Evolutionary conservation across 2,113 vertebrate genomes (phyloP).

Genomic region (Arvicanthis niloticus): DNA sequence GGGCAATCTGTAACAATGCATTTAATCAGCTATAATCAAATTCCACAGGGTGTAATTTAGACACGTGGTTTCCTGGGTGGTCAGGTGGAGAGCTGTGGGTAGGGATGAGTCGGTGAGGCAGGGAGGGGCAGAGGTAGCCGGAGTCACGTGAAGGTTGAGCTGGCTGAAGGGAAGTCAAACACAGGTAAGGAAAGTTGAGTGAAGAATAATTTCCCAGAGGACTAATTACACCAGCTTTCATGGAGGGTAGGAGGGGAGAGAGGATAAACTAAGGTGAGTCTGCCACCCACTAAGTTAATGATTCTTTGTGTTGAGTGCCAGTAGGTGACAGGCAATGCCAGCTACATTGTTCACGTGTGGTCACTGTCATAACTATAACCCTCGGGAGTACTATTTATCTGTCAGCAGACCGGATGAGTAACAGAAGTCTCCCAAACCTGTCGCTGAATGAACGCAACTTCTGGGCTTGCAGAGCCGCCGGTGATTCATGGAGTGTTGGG

Average conservation of each 20-base stretch:
- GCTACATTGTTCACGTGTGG: background rate
- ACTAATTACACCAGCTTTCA: slow-evolving; percentile 21
- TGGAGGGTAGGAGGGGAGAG: background rate
- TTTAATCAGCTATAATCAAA: slow-evolving; percentile 63
- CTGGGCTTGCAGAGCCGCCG: background rate
- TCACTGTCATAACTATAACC: slow-evolving; percentile 59
- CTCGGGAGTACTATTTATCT: slow-evolving; percentile 19
- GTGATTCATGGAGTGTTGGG: slow-evolving; percentile 9
- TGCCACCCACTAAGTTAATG: slow-evolving; percentile 36
- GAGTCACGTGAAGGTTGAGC: background rate
- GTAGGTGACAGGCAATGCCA: background rate
- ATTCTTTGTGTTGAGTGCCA: slow-evolving; percentile 34
- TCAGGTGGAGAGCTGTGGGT: background rate
- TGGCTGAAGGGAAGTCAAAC: slow-evolving; percentile 15
- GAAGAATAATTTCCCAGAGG: slow-evolving; percentile 25
- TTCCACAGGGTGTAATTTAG: slow-evolving; percentile 49
- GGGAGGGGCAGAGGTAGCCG: background rate
- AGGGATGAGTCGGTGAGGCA: background rate
- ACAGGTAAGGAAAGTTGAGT: slow-evolving; percentile 19
- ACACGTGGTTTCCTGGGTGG: slow-evolving; percentile 36
- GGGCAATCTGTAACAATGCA: slow-evolving; percentile 48
- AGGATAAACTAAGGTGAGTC: slow-evolving; percentile 11
- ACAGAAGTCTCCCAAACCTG: slow-evolving; percentile 34
- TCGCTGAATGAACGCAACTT: slow-evolving; percentile 9
- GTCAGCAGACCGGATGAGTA: slow-evolving; percentile 48